These are phyloP conservation scores for Heliconius hewitsoni DNA, from an alignment of 1,140 invertebrate species.

Conservation along the genomic window DNA sequence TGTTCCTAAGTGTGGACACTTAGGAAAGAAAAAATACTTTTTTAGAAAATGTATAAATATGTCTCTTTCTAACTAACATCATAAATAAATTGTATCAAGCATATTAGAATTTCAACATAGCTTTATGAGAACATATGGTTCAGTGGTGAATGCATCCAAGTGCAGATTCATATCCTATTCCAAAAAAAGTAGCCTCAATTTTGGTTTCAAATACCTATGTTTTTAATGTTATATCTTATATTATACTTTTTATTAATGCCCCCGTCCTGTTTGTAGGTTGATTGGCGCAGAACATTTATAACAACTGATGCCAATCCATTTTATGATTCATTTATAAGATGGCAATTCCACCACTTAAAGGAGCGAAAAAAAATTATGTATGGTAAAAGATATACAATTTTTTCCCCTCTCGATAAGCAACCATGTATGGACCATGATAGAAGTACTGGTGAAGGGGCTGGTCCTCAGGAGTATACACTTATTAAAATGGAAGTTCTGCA, in stretches of 20 bases:
- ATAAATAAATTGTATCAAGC: too few species aligned
- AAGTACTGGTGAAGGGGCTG: constrained; percentile 97
- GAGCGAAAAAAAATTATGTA: constrained; percentile 95
- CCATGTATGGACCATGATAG: constrained; percentile 99
- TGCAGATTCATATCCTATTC: too few species aligned
- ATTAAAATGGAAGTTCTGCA: constrained; percentile 95
- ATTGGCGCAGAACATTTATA: constrained; percentile 98
- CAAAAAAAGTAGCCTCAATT: too few species aligned
- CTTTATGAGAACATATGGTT: too few species aligned
- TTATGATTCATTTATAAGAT: constrained; percentile 98
- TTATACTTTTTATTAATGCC: background rate
- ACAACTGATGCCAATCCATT: constrained; percentile 99
- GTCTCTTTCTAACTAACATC: too few species aligned
- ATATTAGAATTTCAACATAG: too few species aligned
- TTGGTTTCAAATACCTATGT: too few species aligned
- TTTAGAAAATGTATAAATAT: too few species aligned
- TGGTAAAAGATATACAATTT: constrained; percentile 99
- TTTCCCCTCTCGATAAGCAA: constrained; percentile 97
- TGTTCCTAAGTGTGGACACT: too few species aligned
- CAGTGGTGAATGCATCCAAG: too few species aligned
- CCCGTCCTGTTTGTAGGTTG: constrained; percentile 83
- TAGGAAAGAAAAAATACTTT: too few species aligned
- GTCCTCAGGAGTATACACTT: constrained; percentile 98
- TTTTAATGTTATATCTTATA: background rate
- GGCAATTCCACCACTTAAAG: constrained; percentile 97